Evolutionary conservation across 2,113 vertebrate genomes (phyloP).

Genomic region (Gymnogyps californianus): DNA sequence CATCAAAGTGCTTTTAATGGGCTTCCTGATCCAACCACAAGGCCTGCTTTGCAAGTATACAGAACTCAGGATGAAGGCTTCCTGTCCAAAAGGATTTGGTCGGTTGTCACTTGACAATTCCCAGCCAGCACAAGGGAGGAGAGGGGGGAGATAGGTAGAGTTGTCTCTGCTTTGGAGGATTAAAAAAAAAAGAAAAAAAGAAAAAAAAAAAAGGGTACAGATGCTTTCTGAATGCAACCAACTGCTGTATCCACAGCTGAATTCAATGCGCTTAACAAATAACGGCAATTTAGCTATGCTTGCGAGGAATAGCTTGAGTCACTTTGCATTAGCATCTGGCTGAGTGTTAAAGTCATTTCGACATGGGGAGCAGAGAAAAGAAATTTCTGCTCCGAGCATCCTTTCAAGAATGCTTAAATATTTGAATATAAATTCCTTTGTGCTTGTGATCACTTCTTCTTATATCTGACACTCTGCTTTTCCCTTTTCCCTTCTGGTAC

Average conservation of each 20-base stretch:
- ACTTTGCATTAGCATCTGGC: slow-evolving; percentile 92
- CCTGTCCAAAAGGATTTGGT: slow-evolving; percentile 84
- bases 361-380: slow-evolving; percentile 78
- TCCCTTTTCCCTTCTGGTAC: slow-evolving; percentile 47
- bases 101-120: slow-evolving; percentile 85
- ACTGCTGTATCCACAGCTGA: slow-evolving; percentile 85
- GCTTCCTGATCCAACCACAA: slow-evolving; percentile 80
- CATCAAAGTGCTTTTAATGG: slow-evolving; percentile 85
- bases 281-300: slow-evolving; percentile 91
- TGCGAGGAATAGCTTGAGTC: slow-evolving; percentile 88
- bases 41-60: slow-evolving; percentile 77
- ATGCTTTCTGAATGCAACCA: slow-evolving; percentile 81
- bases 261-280: slow-evolving; percentile 96
- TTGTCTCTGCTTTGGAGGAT: slow-evolving; percentile 77
- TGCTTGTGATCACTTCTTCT: slow-evolving; percentile 74
- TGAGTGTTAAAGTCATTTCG: slow-evolving; percentile 82
- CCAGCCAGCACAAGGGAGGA: slow-evolving; percentile 75
- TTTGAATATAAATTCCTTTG: slow-evolving; percentile 82
- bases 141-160: slow-evolving; percentile 72
- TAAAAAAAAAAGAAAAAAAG: slow-evolving; percentile 37
- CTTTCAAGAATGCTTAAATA: slow-evolving; percentile 85
- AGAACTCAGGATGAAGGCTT: slow-evolving; percentile 78
- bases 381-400: slow-evolving; percentile 79
- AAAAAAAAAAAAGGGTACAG: slow-evolving; percentile 65
- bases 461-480: slow-evolving; percentile 68